These are phyloP conservation scores for Synergus japonicus DNA, from an alignment of 2,888 invertebrate species.

Conservation along the genomic window DNA sequence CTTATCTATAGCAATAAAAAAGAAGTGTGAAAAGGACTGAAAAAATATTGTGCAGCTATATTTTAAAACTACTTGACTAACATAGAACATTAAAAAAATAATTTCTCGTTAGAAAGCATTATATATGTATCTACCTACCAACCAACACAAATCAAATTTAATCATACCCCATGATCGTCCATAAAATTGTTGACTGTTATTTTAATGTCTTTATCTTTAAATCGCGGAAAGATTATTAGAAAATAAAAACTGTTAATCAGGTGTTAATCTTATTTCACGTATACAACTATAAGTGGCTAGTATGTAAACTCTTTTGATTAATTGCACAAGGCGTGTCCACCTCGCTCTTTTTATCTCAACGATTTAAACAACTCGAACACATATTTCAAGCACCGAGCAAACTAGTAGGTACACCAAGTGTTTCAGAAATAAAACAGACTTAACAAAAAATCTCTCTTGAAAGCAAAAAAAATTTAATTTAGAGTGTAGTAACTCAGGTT, in stretches of 20 bases:
- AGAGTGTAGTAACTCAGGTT: neutral
- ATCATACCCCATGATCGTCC: neutral
- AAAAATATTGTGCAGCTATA: neutral
- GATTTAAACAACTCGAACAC: constrained; percentile 10
- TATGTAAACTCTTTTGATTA: constrained; percentile 20
- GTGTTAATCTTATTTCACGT: constrained; percentile 20
- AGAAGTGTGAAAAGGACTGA: no score
- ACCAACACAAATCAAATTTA: neutral
- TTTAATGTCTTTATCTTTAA: constrained; percentile 2
- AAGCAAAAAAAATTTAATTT: neutral
- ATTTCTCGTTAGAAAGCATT: neutral
- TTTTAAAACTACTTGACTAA: neutral
- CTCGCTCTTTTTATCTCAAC: neutral
- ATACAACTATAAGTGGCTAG: neutral
- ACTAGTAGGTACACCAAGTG: no score
- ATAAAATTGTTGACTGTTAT: neutral
- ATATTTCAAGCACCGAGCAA: neutral
- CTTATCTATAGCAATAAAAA: no score
- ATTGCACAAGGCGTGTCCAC: neutral
- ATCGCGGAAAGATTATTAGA: neutral
- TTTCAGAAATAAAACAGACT: neutral
- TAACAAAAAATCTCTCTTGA: neutral
- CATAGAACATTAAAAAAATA: neutral
- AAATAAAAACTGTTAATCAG: constrained; percentile 20
- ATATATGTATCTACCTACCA: neutral